These are phyloP conservation scores for Heliconius eleuchia DNA, from an alignment of 1,140 invertebrate species.

Conservation along the genomic window DNA sequence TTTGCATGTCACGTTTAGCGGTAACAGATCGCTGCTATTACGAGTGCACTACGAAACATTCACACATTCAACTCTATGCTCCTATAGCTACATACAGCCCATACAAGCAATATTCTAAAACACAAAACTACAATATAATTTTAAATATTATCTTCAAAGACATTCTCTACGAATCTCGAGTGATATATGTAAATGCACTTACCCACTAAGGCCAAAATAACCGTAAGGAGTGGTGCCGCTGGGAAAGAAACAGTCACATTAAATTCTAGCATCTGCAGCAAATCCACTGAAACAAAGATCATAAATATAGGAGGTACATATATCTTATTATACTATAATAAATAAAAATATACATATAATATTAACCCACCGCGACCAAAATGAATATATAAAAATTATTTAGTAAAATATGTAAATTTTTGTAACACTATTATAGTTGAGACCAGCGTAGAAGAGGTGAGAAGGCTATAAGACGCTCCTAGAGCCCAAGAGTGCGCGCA, in stretches of 20 bases:
- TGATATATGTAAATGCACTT: conserved; percentile 77
- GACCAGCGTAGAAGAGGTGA: not conserved
- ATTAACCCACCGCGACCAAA: not conserved
- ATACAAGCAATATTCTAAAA: not conserved
- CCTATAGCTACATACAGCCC: not conserved
- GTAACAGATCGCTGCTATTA: conserved; percentile 26
- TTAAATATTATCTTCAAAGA: not conserved
- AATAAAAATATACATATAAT: not conserved
- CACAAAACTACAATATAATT: not conserved
- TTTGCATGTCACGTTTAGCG: conserved; percentile 36
- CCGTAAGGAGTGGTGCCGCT: conserved; percentile 96
- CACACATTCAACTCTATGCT: conserved; percentile 25
- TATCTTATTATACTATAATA: not conserved
- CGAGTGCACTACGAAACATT: conserved; percentile 16
- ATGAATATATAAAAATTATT: conserved; percentile 44
- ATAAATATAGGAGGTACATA: conserved; percentile 12
- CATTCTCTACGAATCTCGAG: not conserved
- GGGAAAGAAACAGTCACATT: conserved; percentile 96
- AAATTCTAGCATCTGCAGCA: conserved; percentile 98
- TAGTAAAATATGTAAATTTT: conserved; percentile 32
- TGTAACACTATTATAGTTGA: conserved; percentile 32
- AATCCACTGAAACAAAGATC: conserved; percentile 90
- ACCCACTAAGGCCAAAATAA: conserved; percentile 98
- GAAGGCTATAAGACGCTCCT: conserved; percentile 51
- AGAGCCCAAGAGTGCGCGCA: conserved; percentile 64